A percentile compares a stretch with the other conserved stretches of the same genome.
Conservation (phyloP, 2,797 vertebrate species). For the Tarsius wallacei region DNA sequence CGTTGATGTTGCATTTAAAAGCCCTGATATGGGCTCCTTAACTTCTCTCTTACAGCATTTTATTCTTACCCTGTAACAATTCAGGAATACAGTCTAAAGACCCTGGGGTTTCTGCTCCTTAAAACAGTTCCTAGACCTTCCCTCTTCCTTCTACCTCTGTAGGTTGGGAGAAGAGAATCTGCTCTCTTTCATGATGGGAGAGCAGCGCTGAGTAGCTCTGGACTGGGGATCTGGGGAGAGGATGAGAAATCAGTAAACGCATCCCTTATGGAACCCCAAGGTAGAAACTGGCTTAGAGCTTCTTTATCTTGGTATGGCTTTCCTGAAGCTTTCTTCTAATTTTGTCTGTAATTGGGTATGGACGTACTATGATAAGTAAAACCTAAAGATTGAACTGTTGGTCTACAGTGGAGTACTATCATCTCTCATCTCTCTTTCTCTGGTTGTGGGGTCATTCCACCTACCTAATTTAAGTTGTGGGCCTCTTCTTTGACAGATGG, state of each 20-base stretch:
- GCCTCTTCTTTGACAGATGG: slow-evolving; percentile 37
- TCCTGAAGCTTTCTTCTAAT: not conserved
- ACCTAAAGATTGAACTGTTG: not conserved
- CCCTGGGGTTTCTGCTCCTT: not conserved
- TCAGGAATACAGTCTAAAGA: not conserved
- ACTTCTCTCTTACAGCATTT: not conserved
- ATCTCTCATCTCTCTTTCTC: not conserved
- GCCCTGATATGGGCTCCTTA: not conserved
- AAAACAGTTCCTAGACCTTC: not conserved
- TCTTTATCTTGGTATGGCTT: not conserved
- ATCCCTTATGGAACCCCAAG: not conserved
- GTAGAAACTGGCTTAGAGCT: not conserved
- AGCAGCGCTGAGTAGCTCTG: not conserved
- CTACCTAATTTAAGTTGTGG: not conserved
- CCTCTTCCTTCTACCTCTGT: not conserved
- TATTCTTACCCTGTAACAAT: not conserved
- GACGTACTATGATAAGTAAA: not conserved
- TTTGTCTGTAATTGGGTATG: not conserved
- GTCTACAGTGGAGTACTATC: not conserved
- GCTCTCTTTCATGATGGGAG: not conserved
- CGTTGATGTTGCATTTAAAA: not conserved
- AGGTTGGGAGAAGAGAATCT: not conserved
- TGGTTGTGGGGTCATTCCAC: not conserved
- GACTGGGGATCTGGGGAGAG: too few relatives aligned
- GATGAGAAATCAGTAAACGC: not conserved